Base-by-base conservation (phyloP, 2,888 invertebrate genomes). In the Trypoxylon attenuatum region DNA sequence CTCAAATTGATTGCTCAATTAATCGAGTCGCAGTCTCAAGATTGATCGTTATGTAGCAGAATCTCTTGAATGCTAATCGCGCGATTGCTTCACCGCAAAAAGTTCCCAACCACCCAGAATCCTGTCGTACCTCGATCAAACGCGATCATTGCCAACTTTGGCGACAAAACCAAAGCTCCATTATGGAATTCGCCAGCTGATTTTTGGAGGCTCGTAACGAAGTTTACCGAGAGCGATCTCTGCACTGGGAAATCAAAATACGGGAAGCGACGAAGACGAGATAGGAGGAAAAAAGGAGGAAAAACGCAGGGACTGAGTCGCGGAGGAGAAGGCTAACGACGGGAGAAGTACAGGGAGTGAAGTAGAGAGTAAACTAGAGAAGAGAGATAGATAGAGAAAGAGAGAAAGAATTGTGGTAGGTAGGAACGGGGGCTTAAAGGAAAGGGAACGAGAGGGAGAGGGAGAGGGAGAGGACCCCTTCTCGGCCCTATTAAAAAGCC, bases 401-500 rank as follows among this genome's bases (percentile, higher is more conserved):
- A 8, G 39, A 27, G 47, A 23, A 23, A 27, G 33, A 29, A 39
- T 19, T 39, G 58, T 41, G 49, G n/a, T n/a, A 33, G 47, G 23
- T 38, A 52, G 47, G 19, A 42, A 49, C 16, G 27, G 29, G 13
- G 27, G 41, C n/a, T n/a, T 1, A 21, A 19, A 21, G 51, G 27
- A 13, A 41, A 18, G 38, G 23, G 43, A 13, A 27, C 27, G 41
- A 33, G 8, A 15, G 51, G 16, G 43, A 38, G 54, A 41, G 53
- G 47, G 29, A 50, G 39, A 43, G 41, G 41, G 46, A 55, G 51
- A 29, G 49, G 50, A 58, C 67, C 73, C 69, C 76, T 75, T 82
- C 82, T 81, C 82, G 83, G 83, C 83, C 84, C 85, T 87, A 87
- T 87, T 87, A 87, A 87, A 87, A 87, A 87, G 84, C 84, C 85